Conservation (phyloP, 2,113 vertebrate genomes). For the Scophthalmus maximus region DNA sequence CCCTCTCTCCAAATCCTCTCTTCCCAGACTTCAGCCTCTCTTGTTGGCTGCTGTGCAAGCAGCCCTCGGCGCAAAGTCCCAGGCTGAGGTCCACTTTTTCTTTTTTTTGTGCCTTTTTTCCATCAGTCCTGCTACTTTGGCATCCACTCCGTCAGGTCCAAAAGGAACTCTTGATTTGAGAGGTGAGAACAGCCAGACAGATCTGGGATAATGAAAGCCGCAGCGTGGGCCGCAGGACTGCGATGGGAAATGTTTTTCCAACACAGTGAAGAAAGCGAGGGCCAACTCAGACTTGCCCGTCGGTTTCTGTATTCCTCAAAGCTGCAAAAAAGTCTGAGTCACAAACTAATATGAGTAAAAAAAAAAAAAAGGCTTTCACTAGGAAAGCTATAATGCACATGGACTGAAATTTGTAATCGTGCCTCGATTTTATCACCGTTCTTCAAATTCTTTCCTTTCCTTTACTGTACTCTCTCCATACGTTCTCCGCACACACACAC, state of each 20-base stretch:
- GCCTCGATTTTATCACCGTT: conserved; percentile 27
- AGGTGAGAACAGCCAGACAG: conserved; percentile 19
- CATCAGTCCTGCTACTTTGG: conserved; percentile 20
- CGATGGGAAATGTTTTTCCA: conserved; percentile 20
- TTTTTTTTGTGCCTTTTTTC: conserved; percentile 9
- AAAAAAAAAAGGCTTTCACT: neutral
- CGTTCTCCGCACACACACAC: conserved; percentile 16
- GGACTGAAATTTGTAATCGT: conserved; percentile 9
- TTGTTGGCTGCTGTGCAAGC: conserved; percentile 25
- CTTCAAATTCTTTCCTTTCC: conserved; percentile 21
- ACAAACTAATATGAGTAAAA: neutral
- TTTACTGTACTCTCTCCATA: conserved; percentile 32
- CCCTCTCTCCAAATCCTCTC: conserved; percentile 49
- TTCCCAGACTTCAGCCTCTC: conserved; percentile 26
- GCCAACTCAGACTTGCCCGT: no score
- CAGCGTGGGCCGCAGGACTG: neutral
- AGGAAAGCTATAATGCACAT: neutral
- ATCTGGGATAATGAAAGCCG: neutral
- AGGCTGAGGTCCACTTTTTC: conserved; percentile 18
- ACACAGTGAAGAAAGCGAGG: neutral
- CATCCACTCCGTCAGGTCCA: conserved; percentile 15
- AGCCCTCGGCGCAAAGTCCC: conserved; percentile 30
- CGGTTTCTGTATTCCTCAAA: neutral
- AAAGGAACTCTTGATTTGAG: conserved; percentile 32
- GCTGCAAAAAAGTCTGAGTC: neutral